A percentile compares a stretch with the other conserved stretches of the same genome.
phyloP scores from a whole-genome alignment of 2,113 vertebrate species.

The Equus quagga region DNA sequence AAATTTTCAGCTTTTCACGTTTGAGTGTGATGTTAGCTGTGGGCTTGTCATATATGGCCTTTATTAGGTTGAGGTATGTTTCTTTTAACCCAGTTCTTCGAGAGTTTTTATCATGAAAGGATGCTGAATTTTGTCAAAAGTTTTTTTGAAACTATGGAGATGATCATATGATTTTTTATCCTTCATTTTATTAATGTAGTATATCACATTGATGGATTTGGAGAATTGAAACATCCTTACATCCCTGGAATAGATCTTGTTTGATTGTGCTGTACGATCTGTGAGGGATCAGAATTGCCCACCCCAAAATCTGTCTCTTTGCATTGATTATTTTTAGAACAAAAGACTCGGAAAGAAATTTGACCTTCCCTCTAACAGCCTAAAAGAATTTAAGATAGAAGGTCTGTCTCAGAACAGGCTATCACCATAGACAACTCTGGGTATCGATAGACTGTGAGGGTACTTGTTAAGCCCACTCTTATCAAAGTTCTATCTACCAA shows the following conservation, averaged over 20 bases:
- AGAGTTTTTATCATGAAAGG: background rate
- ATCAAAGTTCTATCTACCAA: no score
- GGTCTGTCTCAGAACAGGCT: no score
- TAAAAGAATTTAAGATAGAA: no score
- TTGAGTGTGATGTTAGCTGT: background rate
- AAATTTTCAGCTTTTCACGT: background rate
- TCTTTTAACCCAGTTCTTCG: background rate
- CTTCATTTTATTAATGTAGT: background rate
- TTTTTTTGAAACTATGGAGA: background rate
- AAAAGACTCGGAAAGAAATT: no score
- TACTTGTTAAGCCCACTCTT: no score
- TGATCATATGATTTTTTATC: background rate
- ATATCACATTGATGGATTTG: background rate
- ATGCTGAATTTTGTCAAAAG: background rate
- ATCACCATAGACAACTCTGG: no score
- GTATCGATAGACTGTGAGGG: no score
- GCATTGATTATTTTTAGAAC: no score
- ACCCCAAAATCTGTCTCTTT: no score
- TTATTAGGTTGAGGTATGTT: background rate
- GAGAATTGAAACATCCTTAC: background rate
- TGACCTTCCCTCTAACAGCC: no score
- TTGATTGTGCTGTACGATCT: background rate
- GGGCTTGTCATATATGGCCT: background rate
- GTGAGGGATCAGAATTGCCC: no score
- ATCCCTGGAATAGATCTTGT: background rate